Conservation (phyloP, 2,113 vertebrate species). For the Ptychochromis oligacanthus region DNA sequence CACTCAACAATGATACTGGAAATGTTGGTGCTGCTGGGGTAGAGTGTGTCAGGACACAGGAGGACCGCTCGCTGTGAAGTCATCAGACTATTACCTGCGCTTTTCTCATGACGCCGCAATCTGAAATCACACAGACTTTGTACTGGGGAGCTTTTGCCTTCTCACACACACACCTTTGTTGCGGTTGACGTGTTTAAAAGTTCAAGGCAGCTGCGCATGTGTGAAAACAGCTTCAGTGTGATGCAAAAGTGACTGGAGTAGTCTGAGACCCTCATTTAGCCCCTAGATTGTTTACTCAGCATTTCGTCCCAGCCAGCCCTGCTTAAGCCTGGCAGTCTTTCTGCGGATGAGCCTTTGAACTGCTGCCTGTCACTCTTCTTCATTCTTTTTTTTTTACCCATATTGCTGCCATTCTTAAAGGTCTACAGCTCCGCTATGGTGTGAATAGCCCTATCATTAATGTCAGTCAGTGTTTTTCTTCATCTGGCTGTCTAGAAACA, state of each 20-base stretch:
- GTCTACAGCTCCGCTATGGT: background rate
- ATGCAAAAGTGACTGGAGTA: background rate
- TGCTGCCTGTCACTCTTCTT: background rate
- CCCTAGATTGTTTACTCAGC: slow-evolving; percentile 30
- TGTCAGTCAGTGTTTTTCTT: slow-evolving; percentile 1
- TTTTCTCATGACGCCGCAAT: background rate
- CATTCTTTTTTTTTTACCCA: background rate
- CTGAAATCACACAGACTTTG: background rate
- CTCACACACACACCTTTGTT: background rate
- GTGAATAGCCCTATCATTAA: background rate
- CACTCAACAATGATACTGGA: background rate
- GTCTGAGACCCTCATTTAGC: slow-evolving; percentile 39
- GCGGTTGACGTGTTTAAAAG: background rate
- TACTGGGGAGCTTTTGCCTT: background rate
- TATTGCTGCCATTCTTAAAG: background rate
- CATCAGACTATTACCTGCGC: background rate
- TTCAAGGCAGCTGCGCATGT: background rate
- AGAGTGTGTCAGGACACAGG: background rate
- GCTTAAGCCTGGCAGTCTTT: background rate
- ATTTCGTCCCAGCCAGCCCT: slow-evolving; percentile 16
- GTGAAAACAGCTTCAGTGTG: background rate
- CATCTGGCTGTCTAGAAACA: slow-evolving; percentile 9
- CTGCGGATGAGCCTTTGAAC: slow-evolving; percentile 7
- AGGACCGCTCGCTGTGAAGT: background rate
- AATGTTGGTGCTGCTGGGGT: background rate